Evolutionary conservation across 2,113 vertebrate genomes (phyloP), one percentile per base, ranked within the genome.

Genomic region (Rhinolophus sinicus): DNA sequence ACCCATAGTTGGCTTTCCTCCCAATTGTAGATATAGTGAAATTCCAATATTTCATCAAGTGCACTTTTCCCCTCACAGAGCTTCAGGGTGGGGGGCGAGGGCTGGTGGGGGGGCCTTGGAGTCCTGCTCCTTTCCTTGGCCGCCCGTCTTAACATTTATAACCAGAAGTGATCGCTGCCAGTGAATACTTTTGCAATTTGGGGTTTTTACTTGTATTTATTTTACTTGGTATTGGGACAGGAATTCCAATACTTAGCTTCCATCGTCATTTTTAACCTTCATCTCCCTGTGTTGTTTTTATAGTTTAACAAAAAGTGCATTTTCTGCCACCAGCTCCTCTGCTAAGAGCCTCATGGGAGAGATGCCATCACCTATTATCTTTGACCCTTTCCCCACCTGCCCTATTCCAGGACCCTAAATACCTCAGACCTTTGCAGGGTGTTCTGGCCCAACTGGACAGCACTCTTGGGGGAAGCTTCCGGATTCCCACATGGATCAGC

Each of bases 131-230:
- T 44, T 4, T 9, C 1, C 67, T 6, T 6, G 12, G 10, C 15
- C 7, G 0, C 24, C 14, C 60, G 7, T 2, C 24, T 26, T 26
- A 6, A 19, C 22, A 35, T 13, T 2, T 10, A 4, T 26, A 26
- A 10, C 5, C 28, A 78, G 22, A n/a, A 15, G 30, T 35, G 33
- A 30, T 38, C 12, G 58, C 18, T 44, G 21, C 47, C 7, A 5
- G 28, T 5, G 50, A 18, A 30, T n/a, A 12, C 16, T 2, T 72
- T 65, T 76, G 62, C 30, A 19, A 13, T 21, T 38, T 94, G 50
- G 67, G 56, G 11, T 33, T 56, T n/a, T 35, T 26, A 13, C 50
- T 56, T 35, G 35, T 30, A 62, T 14, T n/a, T 52, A 19, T 40
- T 60, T 76, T 22, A 50, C 30, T n/a, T 35, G 90, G 1, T 14